phyloP scores from a whole-genome alignment of 1,140 invertebrate genomes.

The Macrosteles quadrilineatus region DNA sequence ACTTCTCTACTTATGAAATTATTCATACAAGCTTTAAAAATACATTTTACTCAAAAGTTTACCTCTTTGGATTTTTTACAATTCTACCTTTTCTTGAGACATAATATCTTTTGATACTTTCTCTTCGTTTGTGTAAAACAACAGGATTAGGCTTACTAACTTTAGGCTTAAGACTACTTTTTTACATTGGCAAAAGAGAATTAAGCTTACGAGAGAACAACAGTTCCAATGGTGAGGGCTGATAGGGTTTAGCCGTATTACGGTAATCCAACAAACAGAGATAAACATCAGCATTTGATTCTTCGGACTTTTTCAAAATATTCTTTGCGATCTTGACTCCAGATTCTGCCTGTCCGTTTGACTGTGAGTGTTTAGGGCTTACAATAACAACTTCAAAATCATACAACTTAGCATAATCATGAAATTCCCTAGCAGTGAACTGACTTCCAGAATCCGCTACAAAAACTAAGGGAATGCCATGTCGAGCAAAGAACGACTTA shows the following conservation, averaged over 20 bases:
- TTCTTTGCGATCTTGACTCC: background rate
- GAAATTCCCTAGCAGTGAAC: constrained; percentile 22
- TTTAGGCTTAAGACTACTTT: no score
- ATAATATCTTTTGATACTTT: no score
- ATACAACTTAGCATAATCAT: background rate
- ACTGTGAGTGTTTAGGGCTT: background rate
- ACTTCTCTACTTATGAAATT: no score
- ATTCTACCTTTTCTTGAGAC: no score
- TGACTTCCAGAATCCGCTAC: constrained; percentile 3
- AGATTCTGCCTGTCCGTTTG: constrained; percentile 6
- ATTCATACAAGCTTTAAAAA: no score
- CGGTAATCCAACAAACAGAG: background rate
- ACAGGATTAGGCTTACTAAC: no score
- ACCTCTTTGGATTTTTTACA: no score
- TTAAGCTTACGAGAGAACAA: constrained; percentile 2
- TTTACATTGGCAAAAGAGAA: background rate
- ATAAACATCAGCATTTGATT: no score
- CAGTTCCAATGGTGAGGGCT: constrained; percentile 1
- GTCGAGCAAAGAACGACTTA: background rate
- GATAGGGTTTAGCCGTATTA: background rate
- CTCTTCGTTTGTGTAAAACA: no score
- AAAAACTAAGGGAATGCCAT: constrained; percentile 22
- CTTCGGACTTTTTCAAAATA: background rate
- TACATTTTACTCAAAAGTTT: no score
- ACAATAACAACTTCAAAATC: background rate